phyloP scores from a whole-genome alignment of 1,140 invertebrate species.

The Argopecten irradians region DNA sequence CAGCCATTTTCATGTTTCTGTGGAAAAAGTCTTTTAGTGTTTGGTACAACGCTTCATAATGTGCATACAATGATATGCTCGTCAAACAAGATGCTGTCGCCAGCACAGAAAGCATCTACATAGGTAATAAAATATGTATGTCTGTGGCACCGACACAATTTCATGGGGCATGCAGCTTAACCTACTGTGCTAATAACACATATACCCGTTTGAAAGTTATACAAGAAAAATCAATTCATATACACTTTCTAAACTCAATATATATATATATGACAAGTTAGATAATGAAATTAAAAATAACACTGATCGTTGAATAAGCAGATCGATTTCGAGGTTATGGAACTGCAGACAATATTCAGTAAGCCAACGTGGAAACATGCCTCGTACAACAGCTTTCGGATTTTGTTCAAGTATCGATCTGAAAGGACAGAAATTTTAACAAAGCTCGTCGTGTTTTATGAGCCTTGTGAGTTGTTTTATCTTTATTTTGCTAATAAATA shows the following conservation, averaged over 20 bases:
- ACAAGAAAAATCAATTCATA: neutral
- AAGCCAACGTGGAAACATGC: neutral
- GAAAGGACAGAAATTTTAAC: neutral
- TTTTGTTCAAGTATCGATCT: constrained; percentile 15
- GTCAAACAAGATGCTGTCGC: neutral
- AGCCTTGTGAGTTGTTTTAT: constrained; percentile 3
- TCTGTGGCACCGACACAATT: neutral
- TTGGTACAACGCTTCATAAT: neutral
- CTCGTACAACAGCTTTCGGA: neutral
- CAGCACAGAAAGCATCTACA: neutral
- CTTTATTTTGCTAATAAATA: neutral
- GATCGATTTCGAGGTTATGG: neutral
- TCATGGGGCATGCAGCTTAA: neutral
- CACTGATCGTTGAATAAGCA: neutral
- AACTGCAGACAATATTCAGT: neutral
- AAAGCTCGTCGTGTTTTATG: constrained; percentile 17
- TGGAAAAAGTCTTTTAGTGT: neutral
- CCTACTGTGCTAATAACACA: neutral
- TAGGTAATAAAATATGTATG: constrained; percentile 13
- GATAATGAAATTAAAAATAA: neutral
- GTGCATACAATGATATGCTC: neutral
- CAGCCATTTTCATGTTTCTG: neutral
- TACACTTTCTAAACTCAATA: neutral
- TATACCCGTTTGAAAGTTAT: neutral
- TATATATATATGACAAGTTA: neutral